Evolutionary conservation across 2,113 vertebrate genomes (phyloP).

Genomic region (Clarias gariepinus): DNA sequence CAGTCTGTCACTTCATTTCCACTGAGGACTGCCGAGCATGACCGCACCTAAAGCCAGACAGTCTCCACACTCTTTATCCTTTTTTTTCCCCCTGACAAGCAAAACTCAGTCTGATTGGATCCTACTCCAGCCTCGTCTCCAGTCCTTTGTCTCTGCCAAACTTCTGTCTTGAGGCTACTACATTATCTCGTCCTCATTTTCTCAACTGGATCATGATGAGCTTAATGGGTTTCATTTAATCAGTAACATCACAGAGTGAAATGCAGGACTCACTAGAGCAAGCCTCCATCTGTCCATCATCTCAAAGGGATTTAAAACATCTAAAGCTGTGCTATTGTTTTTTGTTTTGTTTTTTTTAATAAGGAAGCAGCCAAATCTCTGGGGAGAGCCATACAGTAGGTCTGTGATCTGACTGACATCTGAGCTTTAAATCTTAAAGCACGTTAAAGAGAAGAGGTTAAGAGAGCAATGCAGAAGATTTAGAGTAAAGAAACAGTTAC

Average conservation of each 20-base stretch:
- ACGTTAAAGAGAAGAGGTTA: background rate
- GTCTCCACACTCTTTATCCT: constrained; percentile 2
- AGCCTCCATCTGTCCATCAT: background rate
- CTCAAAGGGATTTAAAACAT: background rate
- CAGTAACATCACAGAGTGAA: background rate
- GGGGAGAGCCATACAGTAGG: background rate
- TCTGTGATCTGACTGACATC: constrained; percentile 33
- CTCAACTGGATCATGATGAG: background rate
- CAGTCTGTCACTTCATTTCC: constrained; percentile 25
- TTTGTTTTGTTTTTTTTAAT: background rate
- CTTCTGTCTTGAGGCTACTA: background rate
- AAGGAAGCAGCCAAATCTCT: background rate
- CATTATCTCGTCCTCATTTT: background rate
- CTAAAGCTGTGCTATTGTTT: too few relatives aligned
- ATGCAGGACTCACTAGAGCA: background rate
- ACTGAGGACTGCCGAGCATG: background rate
- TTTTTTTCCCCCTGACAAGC: background rate
- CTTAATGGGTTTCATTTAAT: constrained; percentile 8
- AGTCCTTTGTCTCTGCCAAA: background rate
- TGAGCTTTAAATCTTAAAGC: constrained; percentile 48
- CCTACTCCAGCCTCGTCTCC: background rate
- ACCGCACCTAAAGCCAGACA: constrained; percentile 27
- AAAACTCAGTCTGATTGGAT: constrained; percentile 37
- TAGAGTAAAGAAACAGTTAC: too few relatives aligned
- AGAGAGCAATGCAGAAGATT: background rate